Base-by-base conservation (phyloP, 1,140 invertebrate genomes). In the Ganaspis sp. region DNA sequence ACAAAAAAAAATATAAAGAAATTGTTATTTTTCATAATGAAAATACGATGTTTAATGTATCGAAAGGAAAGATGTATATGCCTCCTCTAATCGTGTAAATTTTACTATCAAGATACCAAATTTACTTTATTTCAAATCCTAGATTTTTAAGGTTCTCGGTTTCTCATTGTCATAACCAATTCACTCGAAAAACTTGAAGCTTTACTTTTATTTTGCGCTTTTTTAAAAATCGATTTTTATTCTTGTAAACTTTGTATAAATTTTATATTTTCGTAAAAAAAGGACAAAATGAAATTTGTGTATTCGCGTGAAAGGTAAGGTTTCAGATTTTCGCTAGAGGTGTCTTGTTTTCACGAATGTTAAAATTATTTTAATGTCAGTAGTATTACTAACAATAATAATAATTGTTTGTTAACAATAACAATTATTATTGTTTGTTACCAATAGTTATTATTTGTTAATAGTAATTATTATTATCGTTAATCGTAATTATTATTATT, bases 11-110 rank as follows among this genome's bases (percentile, higher is more conserved):
- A 80, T 89, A 89, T 86, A 88, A 89, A 90, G 83, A 90, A 90
- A 90, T 91, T 90, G 89, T 91, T 91, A 91, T 91, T 91, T 91
- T 90, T 91, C 88, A 89, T 90, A 90, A 90, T 76, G 87, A 86
- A 83, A 45, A 76, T 54, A 54, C 76, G 38, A 76, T 75, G 54
- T 75, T 34, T 73, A 75, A 74, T 71, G 69, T 42, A 49, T 75
- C 26, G 72, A 72, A 53, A 82, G 69, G 77, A 73, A 75, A 79
- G 71, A 83, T 83, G 79, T 85, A 85, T 85, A 86, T 86, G 84
- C 83, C 86, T 87, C 84, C 83, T 87, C 84, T 89, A 89, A 88
- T 90, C 88, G 83, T 86, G 88, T 84, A 83, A 85, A 87, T 87
- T 89, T 88, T 89, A 85, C 83, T 88, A 87, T 84, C 80, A 81